Evolutionary conservation across 2,113 vertebrate species (phyloP).

Genomic region (Prunella himalayana): DNA sequence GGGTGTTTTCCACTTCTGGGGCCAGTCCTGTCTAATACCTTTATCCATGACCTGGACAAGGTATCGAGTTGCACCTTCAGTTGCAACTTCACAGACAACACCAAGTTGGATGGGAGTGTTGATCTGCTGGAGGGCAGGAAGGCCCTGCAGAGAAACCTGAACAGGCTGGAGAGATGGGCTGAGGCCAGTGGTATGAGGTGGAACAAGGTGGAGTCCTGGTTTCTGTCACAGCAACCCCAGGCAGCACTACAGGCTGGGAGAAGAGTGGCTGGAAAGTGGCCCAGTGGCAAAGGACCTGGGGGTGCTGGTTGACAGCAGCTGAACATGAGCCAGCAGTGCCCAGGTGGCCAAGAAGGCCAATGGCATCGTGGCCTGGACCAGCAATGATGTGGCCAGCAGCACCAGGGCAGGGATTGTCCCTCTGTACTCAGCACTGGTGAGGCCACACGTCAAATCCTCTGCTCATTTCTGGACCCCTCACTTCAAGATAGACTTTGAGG

Average conservation of each 20-base stretch:
- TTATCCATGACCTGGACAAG: neutral
- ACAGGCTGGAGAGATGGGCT: neutral
- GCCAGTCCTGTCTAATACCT: neutral
- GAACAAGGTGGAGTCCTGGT: neutral
- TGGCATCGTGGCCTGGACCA: neutral
- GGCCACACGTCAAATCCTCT: accelerated
- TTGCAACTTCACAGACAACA: neutral
- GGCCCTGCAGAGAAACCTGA: neutral
- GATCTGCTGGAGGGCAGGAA: neutral
- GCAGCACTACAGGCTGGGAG: neutral
- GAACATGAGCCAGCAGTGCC: neutral
- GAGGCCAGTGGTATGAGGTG: neutral
- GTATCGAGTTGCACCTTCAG: accelerated
- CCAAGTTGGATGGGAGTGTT: neutral
- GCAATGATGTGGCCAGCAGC: neutral
- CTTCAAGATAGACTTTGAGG: neutral
- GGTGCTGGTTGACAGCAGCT: neutral
- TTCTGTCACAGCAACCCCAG: neutral
- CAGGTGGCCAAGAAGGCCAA: neutral
- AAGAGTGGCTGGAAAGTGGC: neutral
- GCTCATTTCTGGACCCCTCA: neutral
- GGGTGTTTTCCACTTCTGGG: neutral
- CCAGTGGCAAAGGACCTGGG: neutral
- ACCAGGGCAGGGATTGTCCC: neutral
- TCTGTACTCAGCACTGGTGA: accelerated